Conservation (phyloP, 1,140 invertebrate species). For the Drosophila rhopaloa region DNA sequence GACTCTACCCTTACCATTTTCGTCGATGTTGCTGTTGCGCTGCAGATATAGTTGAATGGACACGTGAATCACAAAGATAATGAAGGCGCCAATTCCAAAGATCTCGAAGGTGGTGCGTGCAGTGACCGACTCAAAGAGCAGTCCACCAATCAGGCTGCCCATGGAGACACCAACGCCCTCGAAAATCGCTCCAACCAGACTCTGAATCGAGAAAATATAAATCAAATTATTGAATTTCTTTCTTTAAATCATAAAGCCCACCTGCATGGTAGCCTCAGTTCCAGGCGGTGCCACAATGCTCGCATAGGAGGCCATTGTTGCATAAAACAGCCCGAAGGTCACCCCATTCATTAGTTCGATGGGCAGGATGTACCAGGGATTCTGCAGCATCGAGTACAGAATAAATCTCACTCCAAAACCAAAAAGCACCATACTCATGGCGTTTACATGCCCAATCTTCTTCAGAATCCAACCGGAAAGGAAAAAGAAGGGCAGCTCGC, state of each 20-base stretch:
- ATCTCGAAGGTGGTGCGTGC: slow-evolving; percentile 89
- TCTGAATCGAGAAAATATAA: slow-evolving; percentile 84
- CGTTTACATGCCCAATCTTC: slow-evolving; percentile 92
- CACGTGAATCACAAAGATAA: slow-evolving; percentile 88
- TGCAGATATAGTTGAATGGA: slow-evolving; percentile 85
- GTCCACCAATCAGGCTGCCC: slow-evolving; percentile 91
- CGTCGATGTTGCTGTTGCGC: slow-evolving; percentile 49
- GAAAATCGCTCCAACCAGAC: slow-evolving; percentile 93
- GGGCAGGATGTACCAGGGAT: slow-evolving; percentile 93
- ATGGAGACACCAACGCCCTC: slow-evolving; percentile 93
- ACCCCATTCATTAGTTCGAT: slow-evolving; percentile 94
- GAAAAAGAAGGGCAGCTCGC: slow-evolving; percentile 96
- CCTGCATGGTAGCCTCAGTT: slow-evolving; percentile 93
- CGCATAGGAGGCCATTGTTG: slow-evolving; percentile 95
- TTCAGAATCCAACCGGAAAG: slow-evolving; percentile 91
- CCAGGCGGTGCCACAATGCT: slow-evolving; percentile 93
- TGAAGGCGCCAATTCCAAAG: slow-evolving; percentile 89
- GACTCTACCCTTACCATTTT: slow-evolving; percentile 77
- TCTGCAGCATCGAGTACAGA: slow-evolving; percentile 91
- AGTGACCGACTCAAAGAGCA: slow-evolving; percentile 87
- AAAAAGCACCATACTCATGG: slow-evolving; percentile 93
- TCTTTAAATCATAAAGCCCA: slow-evolving; percentile 55
- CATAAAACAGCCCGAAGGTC: slow-evolving; percentile 95
- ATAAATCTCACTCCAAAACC: slow-evolving; percentile 91
- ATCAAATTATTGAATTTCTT: background rate